Percentiles rank a stretch among this genome's conserved stretches.
Evolutionary conservation across 1,140 invertebrate genomes (phyloP).

Genomic region (Heliconius nattereri): DNA sequence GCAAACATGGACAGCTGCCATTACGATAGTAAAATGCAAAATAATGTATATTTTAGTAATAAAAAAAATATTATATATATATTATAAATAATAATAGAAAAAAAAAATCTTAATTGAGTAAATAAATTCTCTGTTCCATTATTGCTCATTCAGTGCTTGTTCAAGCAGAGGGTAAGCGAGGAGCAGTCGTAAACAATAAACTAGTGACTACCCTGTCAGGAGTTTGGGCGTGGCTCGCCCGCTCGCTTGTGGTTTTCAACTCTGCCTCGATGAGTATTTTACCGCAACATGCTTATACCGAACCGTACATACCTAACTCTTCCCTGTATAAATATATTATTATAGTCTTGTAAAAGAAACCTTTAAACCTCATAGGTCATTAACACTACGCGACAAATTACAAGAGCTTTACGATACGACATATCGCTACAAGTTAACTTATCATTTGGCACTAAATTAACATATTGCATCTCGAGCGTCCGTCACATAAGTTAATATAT

Average conservation of each 20-base stretch:
- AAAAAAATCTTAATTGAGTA: conserved; percentile 78
- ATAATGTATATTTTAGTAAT: conserved; percentile 76
- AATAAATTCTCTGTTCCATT: conserved; percentile 80
- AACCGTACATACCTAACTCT: conserved; percentile 78
- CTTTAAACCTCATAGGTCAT: conserved; percentile 77
- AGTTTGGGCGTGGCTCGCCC: conserved; percentile 24
- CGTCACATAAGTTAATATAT: conserved; percentile 70
- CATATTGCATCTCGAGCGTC: conserved; percentile 80
- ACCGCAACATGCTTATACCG: conserved; percentile 75
- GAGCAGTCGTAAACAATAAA: conserved; percentile 35
- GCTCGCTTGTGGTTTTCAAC: conserved; percentile 68
- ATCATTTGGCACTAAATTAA: conserved; percentile 82
- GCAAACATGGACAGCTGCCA: conserved; percentile 75
- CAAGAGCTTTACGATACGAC: conserved; percentile 78
- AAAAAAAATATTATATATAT: conserved; percentile 51
- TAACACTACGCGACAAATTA: conserved; percentile 79
- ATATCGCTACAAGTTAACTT: conserved; percentile 80
- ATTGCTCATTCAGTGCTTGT: conserved; percentile 76
- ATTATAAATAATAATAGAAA: conserved; percentile 70
- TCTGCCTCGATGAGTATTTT: conserved; percentile 77
- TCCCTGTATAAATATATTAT: conserved; percentile 80
- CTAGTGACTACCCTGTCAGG: conserved; percentile 28
- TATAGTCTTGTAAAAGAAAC: conserved; percentile 80
- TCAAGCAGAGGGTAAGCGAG: conserved; percentile 58
- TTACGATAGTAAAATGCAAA: conserved; percentile 79